Evolutionary conservation across 2,888 invertebrate species (phyloP), one percentile per base, ranked within the genome.

Genomic region (Metalampra italica): DNA sequence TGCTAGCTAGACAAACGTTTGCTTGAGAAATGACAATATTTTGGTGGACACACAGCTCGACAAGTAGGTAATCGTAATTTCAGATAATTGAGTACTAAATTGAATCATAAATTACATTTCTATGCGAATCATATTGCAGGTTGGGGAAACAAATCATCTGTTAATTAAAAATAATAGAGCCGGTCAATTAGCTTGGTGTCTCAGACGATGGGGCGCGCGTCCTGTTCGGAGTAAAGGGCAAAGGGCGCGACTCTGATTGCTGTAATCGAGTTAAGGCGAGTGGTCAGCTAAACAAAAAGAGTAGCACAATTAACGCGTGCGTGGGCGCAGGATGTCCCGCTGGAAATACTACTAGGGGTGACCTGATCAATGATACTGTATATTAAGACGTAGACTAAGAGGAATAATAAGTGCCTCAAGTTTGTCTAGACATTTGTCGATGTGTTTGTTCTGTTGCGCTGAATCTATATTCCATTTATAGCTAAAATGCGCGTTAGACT

Each of bases 191-290:
- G 54, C 50, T 22, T 5, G n/a, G 22, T 50, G 37, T 56, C 46
- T 52, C 56, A 80, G 80, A 80, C 78, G 60, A 43, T 55, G 65
- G 75, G 78, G 75, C 81, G 75, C 78, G 75, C 81, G 80, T 67
- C 77, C 63, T 45, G 54, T 61, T 61, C 62, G 59, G 77, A 39
- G 39, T 39, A 3, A n/a, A 78, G 67, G 80, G 65, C 86, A 87
- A 78, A 84, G 87, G 85, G 80, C 84, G 80, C 84, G 64, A 62
- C 72, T 79, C 75, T 83, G 88, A 88, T 88, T 88, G 86, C 64
- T 69, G 66, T 88, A 88, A 88, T 87, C 82, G 83, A 88, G 80
- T 87, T 85, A 87, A 76, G 39, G 15, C 50, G 68, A 70, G 74
- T 69, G 74, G 36, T n/a, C 75, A 73, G 41, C 69, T 72, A 82